Percentiles rank a stretch among this genome's conserved stretches.
phyloP scores from a whole-genome alignment of 2,888 invertebrate species.

The Glyphotaelius pellucidus region DNA sequence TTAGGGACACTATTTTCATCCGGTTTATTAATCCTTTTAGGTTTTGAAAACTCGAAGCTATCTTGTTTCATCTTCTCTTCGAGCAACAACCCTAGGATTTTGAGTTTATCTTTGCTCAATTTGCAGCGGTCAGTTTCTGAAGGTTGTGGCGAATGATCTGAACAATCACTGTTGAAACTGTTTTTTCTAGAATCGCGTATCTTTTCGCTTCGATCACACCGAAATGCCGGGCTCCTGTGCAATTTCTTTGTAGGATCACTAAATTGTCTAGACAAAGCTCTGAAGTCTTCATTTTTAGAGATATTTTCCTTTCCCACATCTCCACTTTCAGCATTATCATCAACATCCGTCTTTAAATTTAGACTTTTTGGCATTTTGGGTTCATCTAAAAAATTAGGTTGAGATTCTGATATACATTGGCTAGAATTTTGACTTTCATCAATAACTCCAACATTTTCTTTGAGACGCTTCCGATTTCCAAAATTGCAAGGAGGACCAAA shows the following conservation, averaged over 20 bases:
- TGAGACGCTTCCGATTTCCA: conserved; percentile 64
- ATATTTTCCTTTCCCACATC: conserved; percentile 42
- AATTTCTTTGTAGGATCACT: conserved; percentile 78
- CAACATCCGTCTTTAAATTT: conserved; percentile 48
- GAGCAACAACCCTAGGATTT: conserved; percentile 72
- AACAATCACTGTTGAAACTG: conserved; percentile 65
- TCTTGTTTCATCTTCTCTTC: conserved; percentile 76
- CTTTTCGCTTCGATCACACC: conserved; percentile 76
- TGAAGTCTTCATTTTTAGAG: conserved; percentile 65
- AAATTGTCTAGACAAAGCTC: conserved; percentile 72
- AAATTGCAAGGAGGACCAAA: conserved; percentile 62
- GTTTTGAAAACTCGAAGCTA: conserved; percentile 68
- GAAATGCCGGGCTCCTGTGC: conserved; percentile 79
- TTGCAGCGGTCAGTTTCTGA: conserved; percentile 71
- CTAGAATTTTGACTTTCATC: conserved; percentile 39
- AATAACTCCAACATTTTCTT: conserved; percentile 53
- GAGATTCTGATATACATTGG: not conserved
- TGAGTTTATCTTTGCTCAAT: conserved; percentile 73
- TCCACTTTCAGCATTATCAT: conserved; percentile 35
- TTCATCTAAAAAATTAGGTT: conserved; percentile 58
- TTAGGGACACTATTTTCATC: not conserved
- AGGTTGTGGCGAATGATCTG: conserved; percentile 30
- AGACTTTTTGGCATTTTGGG: conserved; percentile 70
- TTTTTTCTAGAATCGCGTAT: conserved; percentile 70
- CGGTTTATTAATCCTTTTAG: not conserved